Evolutionary conservation across 2,888 invertebrate species (phyloP).

Genomic region (Mellilla xanthometata): DNA sequence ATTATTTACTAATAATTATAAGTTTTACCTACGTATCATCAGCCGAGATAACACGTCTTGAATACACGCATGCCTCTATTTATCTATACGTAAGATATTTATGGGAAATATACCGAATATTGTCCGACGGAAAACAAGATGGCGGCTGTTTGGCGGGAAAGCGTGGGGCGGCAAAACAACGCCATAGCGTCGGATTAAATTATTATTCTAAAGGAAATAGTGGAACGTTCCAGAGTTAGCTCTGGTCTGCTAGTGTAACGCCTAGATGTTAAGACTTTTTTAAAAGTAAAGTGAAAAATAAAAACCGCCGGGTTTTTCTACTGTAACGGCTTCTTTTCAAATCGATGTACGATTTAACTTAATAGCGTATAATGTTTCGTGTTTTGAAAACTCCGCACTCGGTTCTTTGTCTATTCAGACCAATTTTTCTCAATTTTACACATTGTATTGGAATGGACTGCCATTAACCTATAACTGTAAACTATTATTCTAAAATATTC

Average conservation of each 20-base stretch:
- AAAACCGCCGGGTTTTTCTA: constrained; percentile 68
- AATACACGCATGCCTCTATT: constrained; percentile 55
- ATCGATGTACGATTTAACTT: constrained; percentile 62
- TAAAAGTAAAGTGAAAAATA: constrained; percentile 39
- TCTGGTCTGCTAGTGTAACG: constrained; percentile 72
- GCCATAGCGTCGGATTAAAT: constrained; percentile 12
- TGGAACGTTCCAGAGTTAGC: constrained; percentile 46
- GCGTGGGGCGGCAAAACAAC: constrained; percentile 16
- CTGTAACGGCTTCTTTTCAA: constrained; percentile 74
- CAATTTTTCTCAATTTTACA: constrained; percentile 78
- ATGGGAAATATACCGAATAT: constrained; percentile 46
- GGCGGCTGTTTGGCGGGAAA: constrained; percentile 37
- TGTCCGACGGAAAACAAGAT: constrained; percentile 48
- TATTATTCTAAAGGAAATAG: constrained; percentile 5
- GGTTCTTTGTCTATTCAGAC: constrained; percentile 68
- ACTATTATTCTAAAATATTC: constrained; percentile 39
- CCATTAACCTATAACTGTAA: constrained; percentile 68
- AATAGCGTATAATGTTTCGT: constrained; percentile 53
- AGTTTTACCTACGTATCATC: constrained; percentile 15
- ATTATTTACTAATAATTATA: constrained; percentile 6
- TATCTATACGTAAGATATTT: constrained; percentile 58
- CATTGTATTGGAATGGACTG: constrained; percentile 75
- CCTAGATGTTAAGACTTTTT: constrained; percentile 71
- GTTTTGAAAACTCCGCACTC: constrained; percentile 55
- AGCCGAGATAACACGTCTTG: constrained; percentile 20